Conservation (phyloP, 1,140 invertebrate species). For the Aphelenchoides avenae region DNA sequence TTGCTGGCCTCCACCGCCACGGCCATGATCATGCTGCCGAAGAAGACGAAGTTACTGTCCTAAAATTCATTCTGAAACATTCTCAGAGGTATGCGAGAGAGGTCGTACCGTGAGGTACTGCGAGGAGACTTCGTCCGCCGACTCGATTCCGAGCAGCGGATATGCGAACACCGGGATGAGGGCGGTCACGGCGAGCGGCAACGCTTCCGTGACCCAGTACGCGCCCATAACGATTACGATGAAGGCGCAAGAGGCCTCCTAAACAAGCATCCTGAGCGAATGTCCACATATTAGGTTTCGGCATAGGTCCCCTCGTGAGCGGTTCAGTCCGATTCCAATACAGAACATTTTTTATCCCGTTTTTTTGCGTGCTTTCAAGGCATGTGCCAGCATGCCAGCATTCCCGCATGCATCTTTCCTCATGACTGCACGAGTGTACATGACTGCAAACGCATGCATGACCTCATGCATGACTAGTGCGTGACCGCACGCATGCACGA, state of each 20-base stretch:
- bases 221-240: slow-evolving; percentile 48
- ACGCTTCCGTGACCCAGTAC: slow-evolving; percentile 61
- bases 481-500: too few species aligned
- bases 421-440: too few species aligned
- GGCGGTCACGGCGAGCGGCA: slow-evolving; percentile 61
- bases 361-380: too few species aligned
- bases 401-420: too few species aligned
- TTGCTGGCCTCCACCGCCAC: slow-evolving; percentile 77
- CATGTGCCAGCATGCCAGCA: too few species aligned
- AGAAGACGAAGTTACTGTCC: slow-evolving; percentile 77
- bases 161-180: slow-evolving; percentile 60
- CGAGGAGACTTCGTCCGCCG: slow-evolving; percentile 51
- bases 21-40: slow-evolving; percentile 72
- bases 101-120: slow-evolving; percentile 59
- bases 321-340: too few species aligned
- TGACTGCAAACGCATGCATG: too few species aligned
- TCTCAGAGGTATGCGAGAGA: slow-evolving; percentile 23
- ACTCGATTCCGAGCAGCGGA: slow-evolving; percentile 58
- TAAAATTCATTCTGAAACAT: slow-evolving; percentile 32
- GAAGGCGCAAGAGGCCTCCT: slow-evolving; percentile 53
- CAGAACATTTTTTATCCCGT: too few species aligned
- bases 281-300: too few species aligned
- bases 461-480: too few species aligned
- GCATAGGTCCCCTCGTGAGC: too few species aligned
- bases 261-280: too few species aligned